Conservation (phyloP, 2,113 vertebrate genomes). For the Stomatorhinus ivindoensis region DNA sequence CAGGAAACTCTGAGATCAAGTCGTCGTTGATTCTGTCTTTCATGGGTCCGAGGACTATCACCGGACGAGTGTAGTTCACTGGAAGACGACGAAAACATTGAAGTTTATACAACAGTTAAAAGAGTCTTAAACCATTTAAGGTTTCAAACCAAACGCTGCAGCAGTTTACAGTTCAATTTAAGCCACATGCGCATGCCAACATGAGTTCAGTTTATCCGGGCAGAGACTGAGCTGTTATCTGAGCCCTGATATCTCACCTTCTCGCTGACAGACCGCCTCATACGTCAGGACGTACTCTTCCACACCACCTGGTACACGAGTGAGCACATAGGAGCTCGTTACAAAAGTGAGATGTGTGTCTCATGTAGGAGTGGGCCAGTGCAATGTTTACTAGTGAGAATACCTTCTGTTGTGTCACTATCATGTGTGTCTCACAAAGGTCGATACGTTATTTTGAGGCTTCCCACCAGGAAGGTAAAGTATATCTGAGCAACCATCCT, state of each 20-base stretch:
- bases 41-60: conserved; percentile 94
- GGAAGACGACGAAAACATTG: neutral
- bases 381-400: neutral
- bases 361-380: neutral
- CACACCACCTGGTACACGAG: conserved; percentile 71
- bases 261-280: conserved; percentile 88
- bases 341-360: neutral
- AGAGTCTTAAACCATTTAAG: neutral
- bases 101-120: neutral
- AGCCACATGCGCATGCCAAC: neutral
- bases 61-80: conserved; percentile 91
- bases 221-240: neutral
- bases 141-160: neutral
- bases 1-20: conserved; percentile 93
- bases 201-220: neutral
- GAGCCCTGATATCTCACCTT: conserved; percentile 66
- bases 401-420: neutral
- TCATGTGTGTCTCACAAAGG: neutral
- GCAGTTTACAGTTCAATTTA: neutral
- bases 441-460: neutral
- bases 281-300: conserved; percentile 90
- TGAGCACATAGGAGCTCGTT: conserved; percentile 18
- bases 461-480: neutral
- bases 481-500: neutral
- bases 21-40: conserved; percentile 97